phyloP scores from a whole-genome alignment of 2,113 vertebrate genomes.

The Ivindomyrus marchei region DNA sequence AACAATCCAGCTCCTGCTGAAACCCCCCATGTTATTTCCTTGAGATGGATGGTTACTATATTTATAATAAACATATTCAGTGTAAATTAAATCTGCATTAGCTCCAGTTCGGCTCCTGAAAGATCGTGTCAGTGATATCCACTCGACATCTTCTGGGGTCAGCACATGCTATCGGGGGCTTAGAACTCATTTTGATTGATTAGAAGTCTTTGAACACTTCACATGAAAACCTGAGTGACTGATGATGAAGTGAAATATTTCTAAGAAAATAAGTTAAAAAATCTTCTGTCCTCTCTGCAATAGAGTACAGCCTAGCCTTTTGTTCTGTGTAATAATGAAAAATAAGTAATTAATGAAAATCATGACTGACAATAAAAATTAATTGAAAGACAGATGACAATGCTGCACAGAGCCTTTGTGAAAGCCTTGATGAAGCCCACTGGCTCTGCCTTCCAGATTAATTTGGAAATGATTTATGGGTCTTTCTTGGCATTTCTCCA shows the following conservation, averaged over 20 bases:
- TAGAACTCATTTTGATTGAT: background rate
- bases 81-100: background rate
- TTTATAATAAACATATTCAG: background rate
- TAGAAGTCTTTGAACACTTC: background rate
- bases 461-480: constrained; percentile 17
- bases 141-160: background rate
- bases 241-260: background rate
- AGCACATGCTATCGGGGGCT: background rate
- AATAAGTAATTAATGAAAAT: constrained; percentile 15
- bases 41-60: background rate
- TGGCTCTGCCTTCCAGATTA: background rate
- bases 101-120: background rate
- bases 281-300: background rate
- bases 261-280: background rate
- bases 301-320: background rate
- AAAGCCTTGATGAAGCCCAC: background rate
- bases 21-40: background rate
- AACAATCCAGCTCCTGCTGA: background rate
- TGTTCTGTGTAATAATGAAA: background rate
- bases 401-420: background rate
- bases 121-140: background rate
- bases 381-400: background rate
- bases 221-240: background rate
- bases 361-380: background rate
- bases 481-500: background rate